Conservation (phyloP, 1,140 invertebrate genomes). For the Calephelis nemesis region DNA sequence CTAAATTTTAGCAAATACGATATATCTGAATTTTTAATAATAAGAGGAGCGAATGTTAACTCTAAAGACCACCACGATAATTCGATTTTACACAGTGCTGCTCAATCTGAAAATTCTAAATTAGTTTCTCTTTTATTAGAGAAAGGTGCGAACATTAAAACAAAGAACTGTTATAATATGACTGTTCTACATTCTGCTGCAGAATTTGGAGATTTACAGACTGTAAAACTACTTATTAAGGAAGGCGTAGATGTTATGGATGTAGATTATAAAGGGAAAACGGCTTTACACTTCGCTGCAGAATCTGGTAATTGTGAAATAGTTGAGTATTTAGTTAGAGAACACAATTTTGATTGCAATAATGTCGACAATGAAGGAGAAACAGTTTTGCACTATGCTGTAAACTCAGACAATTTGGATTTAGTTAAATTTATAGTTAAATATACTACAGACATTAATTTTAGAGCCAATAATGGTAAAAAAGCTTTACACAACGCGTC, state of each 20-base stretch:
- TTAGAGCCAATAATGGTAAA: neutral
- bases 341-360: neutral
- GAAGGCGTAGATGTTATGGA: no score
- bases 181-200: neutral
- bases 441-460: neutral
- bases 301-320: neutral
- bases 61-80: neutral
- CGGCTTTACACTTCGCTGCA: neutral
- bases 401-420: neutral
- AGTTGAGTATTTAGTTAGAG: neutral
- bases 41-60: neutral
- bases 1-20: neutral
- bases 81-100: constrained; percentile 2
- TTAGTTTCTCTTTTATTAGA: neutral
- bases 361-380: constrained; percentile 1
- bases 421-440: neutral
- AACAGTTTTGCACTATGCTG: constrained; percentile 18
- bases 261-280: no score
- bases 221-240: no score
- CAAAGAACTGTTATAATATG: neutral
- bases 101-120: neutral
- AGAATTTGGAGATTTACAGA: neutral
- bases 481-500: neutral
- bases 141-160: neutral
- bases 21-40: neutral